These are phyloP conservation scores for Nysson spinosus DNA, from an alignment of 2,888 invertebrate genomes.

Conservation along the genomic window DNA sequence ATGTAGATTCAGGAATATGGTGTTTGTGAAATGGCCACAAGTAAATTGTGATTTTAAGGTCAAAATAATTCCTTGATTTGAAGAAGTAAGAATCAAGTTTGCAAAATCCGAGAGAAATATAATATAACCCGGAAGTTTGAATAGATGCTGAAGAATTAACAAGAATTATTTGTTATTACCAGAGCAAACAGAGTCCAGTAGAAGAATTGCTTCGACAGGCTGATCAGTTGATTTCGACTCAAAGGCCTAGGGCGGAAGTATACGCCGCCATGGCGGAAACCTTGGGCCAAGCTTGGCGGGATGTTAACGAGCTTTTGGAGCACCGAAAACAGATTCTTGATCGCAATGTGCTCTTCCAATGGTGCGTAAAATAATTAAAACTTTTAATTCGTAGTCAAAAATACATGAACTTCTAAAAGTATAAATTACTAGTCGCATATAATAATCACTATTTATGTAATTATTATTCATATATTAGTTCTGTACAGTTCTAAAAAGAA, in stretches of 20 bases:
- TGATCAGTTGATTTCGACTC: conserved; percentile 89
- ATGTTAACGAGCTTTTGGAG: conserved; percentile 88
- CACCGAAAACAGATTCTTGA: conserved; percentile 87
- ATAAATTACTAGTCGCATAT: too few relatives aligned
- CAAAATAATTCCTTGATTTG: too few relatives aligned
- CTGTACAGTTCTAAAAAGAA: too few relatives aligned
- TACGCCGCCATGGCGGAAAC: conserved; percentile 94
- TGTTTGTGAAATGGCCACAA: too few relatives aligned
- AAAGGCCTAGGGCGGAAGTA: conserved; percentile 87
- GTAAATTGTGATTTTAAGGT: too few relatives aligned
- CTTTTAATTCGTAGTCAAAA: background rate
- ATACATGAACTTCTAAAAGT: too few relatives aligned
- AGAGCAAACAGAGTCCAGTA: conserved; percentile 93
- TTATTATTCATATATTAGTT: too few relatives aligned
- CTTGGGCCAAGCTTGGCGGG: conserved; percentile 87
- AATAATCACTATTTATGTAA: too few relatives aligned
- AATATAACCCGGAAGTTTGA: background rate
- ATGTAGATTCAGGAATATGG: too few relatives aligned
- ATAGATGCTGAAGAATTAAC: background rate
- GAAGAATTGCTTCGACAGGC: conserved; percentile 91
- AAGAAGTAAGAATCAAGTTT: too few relatives aligned
- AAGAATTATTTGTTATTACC: conserved; percentile 29
- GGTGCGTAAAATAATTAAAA: conserved; percentile 70
- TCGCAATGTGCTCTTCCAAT: conserved; percentile 88
- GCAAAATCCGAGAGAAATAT: too few relatives aligned